Evolutionary conservation across 1,140 invertebrate species (phyloP).

Genomic region (Centruroides vittatus): DNA sequence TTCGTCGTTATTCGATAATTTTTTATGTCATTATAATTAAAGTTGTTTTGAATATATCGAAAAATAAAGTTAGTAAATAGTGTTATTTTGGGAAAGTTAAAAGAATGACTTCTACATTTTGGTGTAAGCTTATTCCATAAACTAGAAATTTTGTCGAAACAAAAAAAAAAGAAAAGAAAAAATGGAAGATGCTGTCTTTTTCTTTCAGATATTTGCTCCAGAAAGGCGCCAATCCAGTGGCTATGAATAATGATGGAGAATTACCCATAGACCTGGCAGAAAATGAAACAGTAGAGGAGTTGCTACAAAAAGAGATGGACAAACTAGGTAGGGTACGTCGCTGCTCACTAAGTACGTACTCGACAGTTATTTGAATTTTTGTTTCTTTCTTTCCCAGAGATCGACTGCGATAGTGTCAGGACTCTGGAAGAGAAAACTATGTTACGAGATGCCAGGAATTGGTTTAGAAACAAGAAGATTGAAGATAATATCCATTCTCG

Average conservation of each 20-base stretch:
- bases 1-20: too few species aligned
- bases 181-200: background rate
- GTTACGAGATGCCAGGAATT: constrained; percentile 76
- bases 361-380: too few species aligned
- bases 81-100: too few species aligned
- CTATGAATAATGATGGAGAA: constrained; percentile 95
- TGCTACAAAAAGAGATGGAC: background rate
- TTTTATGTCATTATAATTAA: too few species aligned
- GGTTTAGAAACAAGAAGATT: constrained; percentile 41
- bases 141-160: too few species aligned
- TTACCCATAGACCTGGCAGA: constrained; percentile 87
- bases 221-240: constrained; percentile 66
- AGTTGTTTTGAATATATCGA: too few species aligned
- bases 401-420: constrained; percentile 79
- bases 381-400: constrained; percentile 33
- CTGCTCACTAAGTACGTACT: too few species aligned
- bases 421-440: constrained; percentile 76
- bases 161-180: too few species aligned
- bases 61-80: too few species aligned
- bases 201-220: constrained; percentile 47
- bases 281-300: constrained; percentile 69
- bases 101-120: too few species aligned
- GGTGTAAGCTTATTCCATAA: too few species aligned
- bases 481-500: constrained; percentile 49
- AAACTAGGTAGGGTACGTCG: background rate